Evolutionary conservation across 2,888 invertebrate species (phyloP).

Genomic region (Tryphoninae sp.): DNA sequence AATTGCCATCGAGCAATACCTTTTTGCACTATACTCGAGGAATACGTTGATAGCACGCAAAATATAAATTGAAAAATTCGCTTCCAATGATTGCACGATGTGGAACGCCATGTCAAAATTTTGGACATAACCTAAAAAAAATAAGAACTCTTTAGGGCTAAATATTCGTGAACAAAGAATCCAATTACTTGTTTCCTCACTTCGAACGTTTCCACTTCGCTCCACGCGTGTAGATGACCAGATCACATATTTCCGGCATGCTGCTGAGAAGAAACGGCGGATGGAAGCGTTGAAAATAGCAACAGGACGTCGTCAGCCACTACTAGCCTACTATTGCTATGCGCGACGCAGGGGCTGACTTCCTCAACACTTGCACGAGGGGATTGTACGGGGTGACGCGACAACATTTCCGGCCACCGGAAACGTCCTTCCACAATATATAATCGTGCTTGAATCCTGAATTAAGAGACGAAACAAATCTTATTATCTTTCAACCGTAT

Average conservation of each 20-base stretch:
- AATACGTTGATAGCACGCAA: no score
- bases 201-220: not conserved
- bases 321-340: slow-evolving; percentile 74
- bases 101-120: no score
- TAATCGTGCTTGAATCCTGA: slow-evolving; percentile 77
- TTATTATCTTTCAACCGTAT: not conserved
- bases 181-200: not conserved
- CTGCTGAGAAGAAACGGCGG: slow-evolving; percentile 1
- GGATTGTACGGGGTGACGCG: slow-evolving; percentile 19
- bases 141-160: no score
- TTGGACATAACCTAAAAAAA: no score
- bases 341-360: slow-evolving; percentile 76
- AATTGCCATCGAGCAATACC: no score
- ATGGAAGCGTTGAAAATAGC: slow-evolving; percentile 28
- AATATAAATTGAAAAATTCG: no score
- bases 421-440: slow-evolving; percentile 75
- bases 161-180: no score
- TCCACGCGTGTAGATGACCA: not conserved
- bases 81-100: no score
- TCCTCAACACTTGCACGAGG: slow-evolving; percentile 69
- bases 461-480: slow-evolving; percentile 66
- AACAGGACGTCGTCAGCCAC: slow-evolving; percentile 50
- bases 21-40: no score
- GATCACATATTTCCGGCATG: slow-evolving; percentile 1
- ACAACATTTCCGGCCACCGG: slow-evolving; percentile 76